These are phyloP conservation scores for Fukomys damarensis DNA, from an alignment of 2,113 vertebrate species.

Conservation along the genomic window DNA sequence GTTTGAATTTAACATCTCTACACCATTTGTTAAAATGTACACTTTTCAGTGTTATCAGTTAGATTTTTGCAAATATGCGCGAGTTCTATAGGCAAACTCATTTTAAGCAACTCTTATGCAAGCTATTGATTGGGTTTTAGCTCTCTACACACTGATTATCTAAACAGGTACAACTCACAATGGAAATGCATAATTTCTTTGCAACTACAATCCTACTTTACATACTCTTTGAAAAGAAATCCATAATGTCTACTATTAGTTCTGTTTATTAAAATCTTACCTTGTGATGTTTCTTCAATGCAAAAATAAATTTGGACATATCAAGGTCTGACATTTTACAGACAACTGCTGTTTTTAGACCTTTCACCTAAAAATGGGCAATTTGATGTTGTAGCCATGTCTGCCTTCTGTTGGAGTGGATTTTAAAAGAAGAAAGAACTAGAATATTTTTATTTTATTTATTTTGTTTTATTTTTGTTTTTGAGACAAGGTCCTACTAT, in stretches of 20 bases:
- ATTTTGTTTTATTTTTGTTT: not conserved
- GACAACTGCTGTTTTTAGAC: not conserved
- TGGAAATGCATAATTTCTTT: not conserved
- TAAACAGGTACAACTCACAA: not conserved
- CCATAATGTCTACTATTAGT: not conserved
- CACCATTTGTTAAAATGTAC: not conserved
- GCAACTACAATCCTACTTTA: not conserved
- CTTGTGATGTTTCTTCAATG: not conserved
- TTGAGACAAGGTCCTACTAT: not conserved
- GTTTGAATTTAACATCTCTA: not conserved
- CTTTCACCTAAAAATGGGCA: not conserved
- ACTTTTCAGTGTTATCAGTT: not conserved
- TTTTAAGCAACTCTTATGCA: not conserved
- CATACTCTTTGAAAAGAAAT: not conserved
- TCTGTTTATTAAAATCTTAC: constrained; percentile 12
- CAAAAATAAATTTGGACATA: not conserved
- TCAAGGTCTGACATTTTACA: not conserved
- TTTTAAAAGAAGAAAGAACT: not conserved
- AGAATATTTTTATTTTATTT: not conserved
- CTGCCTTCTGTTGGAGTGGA: not conserved
- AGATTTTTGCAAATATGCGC: not conserved
- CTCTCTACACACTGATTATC: not conserved
- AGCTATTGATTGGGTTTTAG: not conserved
- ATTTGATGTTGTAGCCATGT: not conserved
- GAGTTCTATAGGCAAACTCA: not conserved